These are phyloP conservation scores for Hydrophis major DNA, from an alignment of 2,797 vertebrate species.

Conservation along the genomic window DNA sequence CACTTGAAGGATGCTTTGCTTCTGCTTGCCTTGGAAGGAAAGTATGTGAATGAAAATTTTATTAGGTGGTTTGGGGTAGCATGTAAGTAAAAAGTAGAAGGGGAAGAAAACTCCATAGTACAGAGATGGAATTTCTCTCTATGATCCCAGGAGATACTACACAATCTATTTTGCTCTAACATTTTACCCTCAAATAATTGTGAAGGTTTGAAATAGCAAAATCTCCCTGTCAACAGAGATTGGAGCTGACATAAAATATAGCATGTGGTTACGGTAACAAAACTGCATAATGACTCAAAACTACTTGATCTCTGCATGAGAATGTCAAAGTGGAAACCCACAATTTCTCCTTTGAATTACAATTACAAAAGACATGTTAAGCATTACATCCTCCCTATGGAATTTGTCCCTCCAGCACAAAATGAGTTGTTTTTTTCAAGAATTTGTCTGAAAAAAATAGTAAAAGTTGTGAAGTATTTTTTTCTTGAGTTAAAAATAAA, in stretches of 20 bases:
- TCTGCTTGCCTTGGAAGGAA: slow-evolving; percentile 46
- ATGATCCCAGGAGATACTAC: not conserved
- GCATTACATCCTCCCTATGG: slow-evolving; percentile 17
- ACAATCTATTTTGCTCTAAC: slow-evolving; percentile 20
- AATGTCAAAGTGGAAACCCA: slow-evolving; percentile 17
- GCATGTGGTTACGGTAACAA: slow-evolving; percentile 10
- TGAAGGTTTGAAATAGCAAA: slow-evolving; percentile 12
- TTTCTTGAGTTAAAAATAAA: too few species aligned
- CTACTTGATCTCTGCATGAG: slow-evolving; percentile 26
- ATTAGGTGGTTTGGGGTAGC: slow-evolving; percentile 41
- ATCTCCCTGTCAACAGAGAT: slow-evolving; percentile 32
- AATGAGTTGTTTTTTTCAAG: not conserved
- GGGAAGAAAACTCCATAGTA: not conserved
- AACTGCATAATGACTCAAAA: slow-evolving; percentile 8
- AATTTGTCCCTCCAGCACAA: slow-evolving; percentile 24
- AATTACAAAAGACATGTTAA: slow-evolving; percentile 16
- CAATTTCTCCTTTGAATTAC: slow-evolving; percentile 27
- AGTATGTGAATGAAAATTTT: slow-evolving; percentile 29
- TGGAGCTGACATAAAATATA: slow-evolving; percentile 26
- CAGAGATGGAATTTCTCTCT: slow-evolving; percentile 20
- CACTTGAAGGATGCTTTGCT: slow-evolving; percentile 33
- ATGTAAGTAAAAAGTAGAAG: slow-evolving; percentile 41
- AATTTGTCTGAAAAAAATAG: too few species aligned
- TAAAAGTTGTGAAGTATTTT: too few species aligned
- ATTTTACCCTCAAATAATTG: slow-evolving; percentile 37